Base-by-base conservation (phyloP, 1,140 invertebrate genomes). In the Heterodera carotae region DNA sequence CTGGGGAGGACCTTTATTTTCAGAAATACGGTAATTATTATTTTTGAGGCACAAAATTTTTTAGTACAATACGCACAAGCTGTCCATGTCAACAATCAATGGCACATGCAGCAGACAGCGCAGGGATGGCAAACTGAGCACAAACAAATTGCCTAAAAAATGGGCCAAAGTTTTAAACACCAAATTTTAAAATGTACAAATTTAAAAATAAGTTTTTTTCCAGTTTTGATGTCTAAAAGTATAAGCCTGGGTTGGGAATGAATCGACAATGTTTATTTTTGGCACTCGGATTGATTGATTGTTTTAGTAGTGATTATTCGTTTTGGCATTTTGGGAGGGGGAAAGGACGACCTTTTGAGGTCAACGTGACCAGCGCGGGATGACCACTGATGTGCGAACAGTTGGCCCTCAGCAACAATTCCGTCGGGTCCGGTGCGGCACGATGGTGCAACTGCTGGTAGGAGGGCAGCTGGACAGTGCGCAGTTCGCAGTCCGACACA, bases 71-170 rank as follows among this genome's bases (percentile, higher is more conserved):
- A 85, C 82, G 76, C 76, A 86, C 86, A 82, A 80, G 68, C 87
- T 86, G 59, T 87, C 85, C 34, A 86, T 75, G 48, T 87, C 86
- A n/a, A 88, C 72, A 69, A 87, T 80, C 12, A 87, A 73, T 29
- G 60, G 82, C 4, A 75, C 43, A 3, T 78, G 76, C 27, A 81
- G 75, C 22, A 88, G 53, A 25, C 60, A 31, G 64, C 78, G 71
- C 0, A 87, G 69, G 2, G 85, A 85, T 5, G 86, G 86, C 25
- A 87, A 70, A 56, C 82, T 86, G 15, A 86, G 67, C 18, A 87
- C 86, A 4, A 79, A 33, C 48, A 88, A 33, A n/a, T 25, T 36
- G 22, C 71, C 71, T 56, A 33, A 70, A n/a, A n/a, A 70, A 48
- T 33, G 18, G 56, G 8, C 25, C 25, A 15, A 27, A 69, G 18